Percentiles rank a stretch among this genome's conserved stretches.
phyloP scores from a whole-genome alignment of 1,140 invertebrate genomes.

The Achatina immaculata region DNA sequence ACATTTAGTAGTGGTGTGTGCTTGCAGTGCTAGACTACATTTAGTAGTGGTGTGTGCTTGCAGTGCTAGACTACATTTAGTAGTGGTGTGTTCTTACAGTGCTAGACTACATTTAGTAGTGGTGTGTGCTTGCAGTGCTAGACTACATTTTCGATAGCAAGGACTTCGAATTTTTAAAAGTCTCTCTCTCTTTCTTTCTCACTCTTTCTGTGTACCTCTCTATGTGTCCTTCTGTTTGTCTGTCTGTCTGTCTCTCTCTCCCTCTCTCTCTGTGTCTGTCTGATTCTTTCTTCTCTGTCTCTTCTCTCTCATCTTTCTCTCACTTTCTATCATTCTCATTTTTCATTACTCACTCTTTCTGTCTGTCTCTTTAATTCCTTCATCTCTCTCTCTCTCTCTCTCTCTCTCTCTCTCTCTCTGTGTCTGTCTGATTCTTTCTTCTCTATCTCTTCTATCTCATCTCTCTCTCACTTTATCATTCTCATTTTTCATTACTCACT shows the following conservation, averaged over 20 bases:
- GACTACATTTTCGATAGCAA: too few relatives aligned
- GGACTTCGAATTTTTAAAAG: too few relatives aligned
- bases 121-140: too few relatives aligned
- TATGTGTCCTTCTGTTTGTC: conserved; percentile 2
- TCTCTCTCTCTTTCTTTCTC: too few relatives aligned
- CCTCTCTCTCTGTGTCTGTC: conserved; percentile 22
- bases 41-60: too few relatives aligned
- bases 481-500: background rate
- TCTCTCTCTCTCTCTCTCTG: conserved; percentile 30
- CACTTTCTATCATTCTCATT: conserved; percentile 2
- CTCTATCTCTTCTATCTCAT: background rate
- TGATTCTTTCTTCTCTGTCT: conserved; percentile 19
- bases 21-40: too few relatives aligned
- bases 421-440: background rate
- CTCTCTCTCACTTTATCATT: background rate
- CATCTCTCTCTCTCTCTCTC: conserved; percentile 30
- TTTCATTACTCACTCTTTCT: conserved; percentile 1
- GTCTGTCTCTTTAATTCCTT: background rate
- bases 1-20: too few relatives aligned
- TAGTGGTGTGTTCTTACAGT: too few relatives aligned
- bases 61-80: too few relatives aligned
- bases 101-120: too few relatives aligned
- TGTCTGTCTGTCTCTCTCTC: conserved; percentile 30
- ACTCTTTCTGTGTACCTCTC: too few relatives aligned
- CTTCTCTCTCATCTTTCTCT: conserved; percentile 21